phyloP scores from a whole-genome alignment of 2,888 invertebrate species.

The Bhutanitis thaidina region DNA sequence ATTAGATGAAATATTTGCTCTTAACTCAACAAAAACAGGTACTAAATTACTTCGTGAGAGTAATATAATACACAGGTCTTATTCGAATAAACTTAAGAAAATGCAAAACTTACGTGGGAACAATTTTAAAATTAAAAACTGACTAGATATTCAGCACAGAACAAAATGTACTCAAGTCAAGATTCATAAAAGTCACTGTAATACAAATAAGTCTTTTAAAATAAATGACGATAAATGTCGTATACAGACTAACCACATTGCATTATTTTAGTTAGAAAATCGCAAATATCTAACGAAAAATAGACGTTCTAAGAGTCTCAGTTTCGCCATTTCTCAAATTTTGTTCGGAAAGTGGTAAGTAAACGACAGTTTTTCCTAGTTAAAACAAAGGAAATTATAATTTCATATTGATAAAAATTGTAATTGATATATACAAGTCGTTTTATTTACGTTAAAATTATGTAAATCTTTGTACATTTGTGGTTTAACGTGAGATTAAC shows the following conservation, averaged over 20 bases:
- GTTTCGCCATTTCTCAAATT: conserved; percentile 73
- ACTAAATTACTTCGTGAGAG: no score
- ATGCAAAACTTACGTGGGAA: conserved; percentile 42
- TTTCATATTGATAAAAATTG: no score
- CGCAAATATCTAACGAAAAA: conserved; percentile 44
- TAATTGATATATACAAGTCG: no score
- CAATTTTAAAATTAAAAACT: conserved; percentile 40
- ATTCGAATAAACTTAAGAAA: no score
- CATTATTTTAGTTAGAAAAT: conserved; percentile 50
- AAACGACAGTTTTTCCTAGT: no score
- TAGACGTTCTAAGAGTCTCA: conserved; percentile 59
- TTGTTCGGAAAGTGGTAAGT: conserved; percentile 31
- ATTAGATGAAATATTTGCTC: no score
- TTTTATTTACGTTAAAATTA: no score
- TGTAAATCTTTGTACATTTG: no score
- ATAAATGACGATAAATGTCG: conserved; percentile 35
- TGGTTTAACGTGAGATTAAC: no score
- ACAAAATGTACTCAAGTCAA: conserved; percentile 47
- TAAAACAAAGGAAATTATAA: no score
- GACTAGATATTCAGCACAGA: conserved; percentile 45
- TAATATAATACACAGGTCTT: no score
- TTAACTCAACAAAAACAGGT: no score
- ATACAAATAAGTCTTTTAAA: conserved; percentile 33
- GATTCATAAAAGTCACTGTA: conserved; percentile 41
- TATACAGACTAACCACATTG: conserved; percentile 36